Evolutionary conservation across 2,113 vertebrate species (phyloP).

Genomic region (Eclectus roratus): DNA sequence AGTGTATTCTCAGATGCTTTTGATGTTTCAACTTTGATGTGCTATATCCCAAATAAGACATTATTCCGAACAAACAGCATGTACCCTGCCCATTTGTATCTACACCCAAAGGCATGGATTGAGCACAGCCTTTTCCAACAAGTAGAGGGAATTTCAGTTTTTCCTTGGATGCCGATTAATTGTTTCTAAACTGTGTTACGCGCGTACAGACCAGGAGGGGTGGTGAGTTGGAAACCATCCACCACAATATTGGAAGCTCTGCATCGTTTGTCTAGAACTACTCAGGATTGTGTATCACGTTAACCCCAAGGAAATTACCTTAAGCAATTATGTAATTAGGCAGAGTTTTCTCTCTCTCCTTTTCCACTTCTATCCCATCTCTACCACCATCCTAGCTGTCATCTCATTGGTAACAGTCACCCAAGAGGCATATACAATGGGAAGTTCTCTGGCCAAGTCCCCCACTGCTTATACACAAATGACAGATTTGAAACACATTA

Average conservation of each 20-base stretch:
- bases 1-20: neutral
- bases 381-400: constrained; percentile 16
- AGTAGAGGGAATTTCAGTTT: neutral
- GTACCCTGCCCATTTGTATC: neutral
- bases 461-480: neutral
- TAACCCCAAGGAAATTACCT: constrained; percentile 29
- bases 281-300: neutral
- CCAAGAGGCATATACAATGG: neutral
- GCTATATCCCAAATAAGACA: neutral
- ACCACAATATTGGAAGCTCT: neutral
- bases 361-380: neutral
- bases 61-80: neutral
- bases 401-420: constrained; percentile 25
- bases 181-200: neutral
- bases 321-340: constrained; percentile 32
- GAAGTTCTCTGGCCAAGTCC: constrained; percentile 12
- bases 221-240: neutral
- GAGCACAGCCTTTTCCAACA: neutral
- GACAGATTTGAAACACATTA: constrained; percentile 39
- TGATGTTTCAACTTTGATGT: neutral
- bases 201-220: neutral
- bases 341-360: neutral
- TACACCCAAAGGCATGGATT: neutral
- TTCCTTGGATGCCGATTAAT: neutral
- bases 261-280: neutral